phyloP scores from a whole-genome alignment of 2,113 vertebrate genomes.

The Pterophyllum scalare region DNA sequence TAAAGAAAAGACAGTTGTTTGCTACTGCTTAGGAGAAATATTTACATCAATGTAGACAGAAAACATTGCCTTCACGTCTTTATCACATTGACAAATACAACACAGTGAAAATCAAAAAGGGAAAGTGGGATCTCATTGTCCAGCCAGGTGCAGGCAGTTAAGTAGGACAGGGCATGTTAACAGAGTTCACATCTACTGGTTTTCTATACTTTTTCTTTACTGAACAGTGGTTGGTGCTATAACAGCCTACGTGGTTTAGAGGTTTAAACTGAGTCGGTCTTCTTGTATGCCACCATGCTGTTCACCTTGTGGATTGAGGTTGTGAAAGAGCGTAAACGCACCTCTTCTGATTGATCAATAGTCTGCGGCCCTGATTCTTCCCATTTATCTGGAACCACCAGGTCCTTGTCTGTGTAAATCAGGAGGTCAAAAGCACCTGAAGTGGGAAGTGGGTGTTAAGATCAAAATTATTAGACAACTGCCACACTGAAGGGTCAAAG shows the following conservation, averaged over 20 bases:
- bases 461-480: not conserved
- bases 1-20: not conserved
- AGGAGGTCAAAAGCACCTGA: slow-evolving; percentile 97
- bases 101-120: not conserved
- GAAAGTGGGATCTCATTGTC: not conserved
- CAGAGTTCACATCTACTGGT: not conserved
- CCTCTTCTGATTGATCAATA: slow-evolving; percentile 92
- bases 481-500: not conserved
- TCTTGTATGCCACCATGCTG: slow-evolving; percentile 92
- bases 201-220: not conserved
- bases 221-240: not conserved
- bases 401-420: slow-evolving; percentile 94
- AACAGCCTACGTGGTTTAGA: not conserved
- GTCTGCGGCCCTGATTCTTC: slow-evolving; percentile 95
- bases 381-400: slow-evolving; percentile 93
- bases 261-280: slow-evolving; percentile 76
- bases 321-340: slow-evolving; percentile 93
- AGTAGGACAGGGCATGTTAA: slow-evolving; percentile 12
- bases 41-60: slow-evolving; percentile 52
- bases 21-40: slow-evolving; percentile 22
- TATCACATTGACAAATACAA: not conserved
- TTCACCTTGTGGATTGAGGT: slow-evolving; percentile 96
- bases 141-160: not conserved
- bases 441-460: not conserved
- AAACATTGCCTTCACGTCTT: not conserved